Evolutionary conservation across 1,140 invertebrate genomes (phyloP).

Genomic region (Plodia interpunctella): DNA sequence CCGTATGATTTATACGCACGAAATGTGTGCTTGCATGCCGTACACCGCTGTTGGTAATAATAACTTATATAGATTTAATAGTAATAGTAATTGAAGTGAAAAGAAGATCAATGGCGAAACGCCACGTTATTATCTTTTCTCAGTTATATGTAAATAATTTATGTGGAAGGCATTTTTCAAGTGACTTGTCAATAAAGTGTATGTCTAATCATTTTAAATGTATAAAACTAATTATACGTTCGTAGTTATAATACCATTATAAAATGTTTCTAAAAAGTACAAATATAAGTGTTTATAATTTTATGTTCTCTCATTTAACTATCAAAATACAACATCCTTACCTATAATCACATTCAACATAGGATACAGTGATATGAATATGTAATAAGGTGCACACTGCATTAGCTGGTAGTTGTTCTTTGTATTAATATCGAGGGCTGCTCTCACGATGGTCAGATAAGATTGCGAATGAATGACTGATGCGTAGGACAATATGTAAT

Average conservation of each 20-base stretch:
- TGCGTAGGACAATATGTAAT: constrained; percentile 70
- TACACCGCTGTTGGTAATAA: not conserved
- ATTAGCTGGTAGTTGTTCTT: constrained; percentile 33
- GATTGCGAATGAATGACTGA: constrained; percentile 68
- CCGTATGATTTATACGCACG: constrained; percentile 8
- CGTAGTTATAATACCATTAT: no score
- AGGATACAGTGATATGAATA: no score
- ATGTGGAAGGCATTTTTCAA: no score
- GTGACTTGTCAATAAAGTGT: no score
- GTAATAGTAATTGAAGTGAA: not conserved
- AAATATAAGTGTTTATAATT: no score
- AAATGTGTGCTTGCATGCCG: constrained; percentile 7
- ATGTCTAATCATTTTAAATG: no score
- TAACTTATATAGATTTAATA: constrained; percentile 2
- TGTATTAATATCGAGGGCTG: constrained; percentile 36
- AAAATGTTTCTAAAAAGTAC: no score
- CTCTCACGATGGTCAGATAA: constrained; percentile 73
- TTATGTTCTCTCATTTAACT: no score
- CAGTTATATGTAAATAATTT: not conserved
- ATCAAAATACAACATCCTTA: no score
- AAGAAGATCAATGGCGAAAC: constrained; percentile 17
- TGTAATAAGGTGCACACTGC: constrained; percentile 30
- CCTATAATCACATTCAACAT: no score
- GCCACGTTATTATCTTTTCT: constrained; percentile 19
- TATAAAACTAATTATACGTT: no score